phyloP scores from a whole-genome alignment of 2,888 invertebrate genomes.

The Leucoptera coffeella region DNA sequence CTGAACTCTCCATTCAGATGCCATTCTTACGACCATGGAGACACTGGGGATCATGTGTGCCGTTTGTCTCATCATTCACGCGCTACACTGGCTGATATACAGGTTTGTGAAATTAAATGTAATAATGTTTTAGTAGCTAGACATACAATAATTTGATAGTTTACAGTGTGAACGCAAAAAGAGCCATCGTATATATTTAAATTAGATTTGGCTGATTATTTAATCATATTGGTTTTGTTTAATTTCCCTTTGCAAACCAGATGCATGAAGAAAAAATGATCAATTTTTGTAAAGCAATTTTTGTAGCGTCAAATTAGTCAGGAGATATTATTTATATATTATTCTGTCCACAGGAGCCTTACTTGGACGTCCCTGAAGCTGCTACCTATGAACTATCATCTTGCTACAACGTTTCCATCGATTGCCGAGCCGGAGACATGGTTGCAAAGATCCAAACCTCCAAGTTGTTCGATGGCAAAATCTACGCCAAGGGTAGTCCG shows the following conservation, averaged over 20 bases:
- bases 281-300: conserved; percentile 1
- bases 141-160: no score
- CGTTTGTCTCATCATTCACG: conserved; percentile 87
- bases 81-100: conserved; percentile 81
- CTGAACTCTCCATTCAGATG: conserved; percentile 84
- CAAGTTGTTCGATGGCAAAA: conserved; percentile 88
- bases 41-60: conserved; percentile 90
- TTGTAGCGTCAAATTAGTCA: no score
- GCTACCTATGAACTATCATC: conserved; percentile 88
- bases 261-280: background rate
- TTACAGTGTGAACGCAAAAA: no score
- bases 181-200: no score
- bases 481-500: conserved; percentile 91
- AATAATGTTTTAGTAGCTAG: no score
- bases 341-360: conserved; percentile 62
- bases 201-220: background rate
- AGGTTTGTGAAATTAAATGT: no score
- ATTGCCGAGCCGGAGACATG: conserved; percentile 90
- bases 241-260: background rate
- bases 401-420: conserved; percentile 91
- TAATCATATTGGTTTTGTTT: background rate
- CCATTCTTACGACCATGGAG: conserved; percentile 91
- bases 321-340: conserved; percentile 4
- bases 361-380: conserved; percentile 84
- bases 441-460: conserved; percentile 87